Percentiles rank a stretch among this genome's conserved stretches.
phyloP scores from a whole-genome alignment of 1,140 invertebrate species.

The Papilio helenus region DNA sequence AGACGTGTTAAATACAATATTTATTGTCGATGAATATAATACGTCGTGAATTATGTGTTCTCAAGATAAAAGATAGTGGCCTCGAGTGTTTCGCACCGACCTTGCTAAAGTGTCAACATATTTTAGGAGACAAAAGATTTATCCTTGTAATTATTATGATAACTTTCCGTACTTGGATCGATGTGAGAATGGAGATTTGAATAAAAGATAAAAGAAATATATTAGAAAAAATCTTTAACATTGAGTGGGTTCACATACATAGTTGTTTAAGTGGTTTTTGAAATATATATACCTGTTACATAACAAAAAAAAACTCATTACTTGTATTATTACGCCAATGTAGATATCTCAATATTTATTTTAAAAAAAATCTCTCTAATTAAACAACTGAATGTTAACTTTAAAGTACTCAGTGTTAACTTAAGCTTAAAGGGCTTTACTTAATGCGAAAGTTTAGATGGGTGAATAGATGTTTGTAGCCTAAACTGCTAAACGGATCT shows the following conservation, averaged over 20 bases:
- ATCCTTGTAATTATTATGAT: constrained; percentile 34
- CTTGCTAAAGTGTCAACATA: constrained; percentile 39
- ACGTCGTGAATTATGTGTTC: constrained; percentile 37
- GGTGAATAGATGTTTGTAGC: too few species aligned
- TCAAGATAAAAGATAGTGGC: constrained; percentile 38
- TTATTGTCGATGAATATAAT: constrained; percentile 39
- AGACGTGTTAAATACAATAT: constrained; percentile 33
- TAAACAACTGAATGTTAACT: too few species aligned
- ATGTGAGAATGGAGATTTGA: constrained; percentile 16
- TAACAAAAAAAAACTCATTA: background rate
- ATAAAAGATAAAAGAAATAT: constrained; percentile 4
- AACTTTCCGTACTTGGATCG: constrained; percentile 36
- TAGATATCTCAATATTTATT: too few species aligned
- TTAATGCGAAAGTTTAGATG: too few species aligned
- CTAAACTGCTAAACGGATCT: too few species aligned
- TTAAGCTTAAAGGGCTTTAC: too few species aligned
- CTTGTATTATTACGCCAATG: background rate
- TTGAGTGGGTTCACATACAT: background rate
- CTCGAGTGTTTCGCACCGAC: constrained; percentile 31
- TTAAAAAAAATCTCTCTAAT: too few species aligned
- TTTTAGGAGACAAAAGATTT: constrained; percentile 40
- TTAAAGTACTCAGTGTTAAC: too few species aligned
- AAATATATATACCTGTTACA: background rate
- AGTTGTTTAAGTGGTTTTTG: background rate
- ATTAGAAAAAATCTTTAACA: background rate